A percentile compares a stretch with the other conserved stretches of the same genome.
phyloP scores from a whole-genome alignment of 2,888 invertebrate species.

The Tanypteryx hageni region DNA sequence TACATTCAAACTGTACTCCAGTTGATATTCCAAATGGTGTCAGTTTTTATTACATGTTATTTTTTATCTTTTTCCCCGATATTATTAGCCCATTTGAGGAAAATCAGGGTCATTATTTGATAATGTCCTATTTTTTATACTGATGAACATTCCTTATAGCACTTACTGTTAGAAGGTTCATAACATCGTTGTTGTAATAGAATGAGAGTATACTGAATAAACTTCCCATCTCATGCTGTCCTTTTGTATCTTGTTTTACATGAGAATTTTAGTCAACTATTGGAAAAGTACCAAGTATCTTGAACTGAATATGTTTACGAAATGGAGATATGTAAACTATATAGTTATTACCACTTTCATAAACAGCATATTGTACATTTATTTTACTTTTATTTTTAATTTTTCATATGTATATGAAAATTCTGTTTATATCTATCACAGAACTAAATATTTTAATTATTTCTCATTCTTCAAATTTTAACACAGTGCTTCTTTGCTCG shows the following conservation, averaged over 20 bases:
- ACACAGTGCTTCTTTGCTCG: too few relatives aligned
- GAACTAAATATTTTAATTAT: background rate
- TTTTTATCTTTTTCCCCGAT: constrained; percentile 23
- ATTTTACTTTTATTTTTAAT: constrained; percentile 1
- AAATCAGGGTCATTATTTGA: constrained; percentile 55
- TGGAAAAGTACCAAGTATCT: background rate
- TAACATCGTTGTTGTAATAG: constrained; percentile 41
- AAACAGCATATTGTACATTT: background rate
- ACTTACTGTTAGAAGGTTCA: constrained; percentile 31
- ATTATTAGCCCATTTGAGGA: constrained; percentile 28
- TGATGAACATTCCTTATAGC: constrained; percentile 40
- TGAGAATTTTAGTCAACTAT: constrained; percentile 22
- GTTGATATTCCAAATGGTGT: background rate
- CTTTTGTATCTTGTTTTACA: constrained; percentile 33
- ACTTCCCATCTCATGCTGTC: background rate
- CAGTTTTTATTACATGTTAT: constrained; percentile 14
- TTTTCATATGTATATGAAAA: background rate
- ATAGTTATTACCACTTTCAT: constrained; percentile 23
- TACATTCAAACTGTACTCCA: background rate
- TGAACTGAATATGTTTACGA: background rate
- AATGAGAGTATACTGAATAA: background rate
- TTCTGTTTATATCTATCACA: background rate
- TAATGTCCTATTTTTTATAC: constrained; percentile 57
- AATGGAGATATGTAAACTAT: background rate
- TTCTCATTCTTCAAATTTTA: too few relatives aligned